Evolutionary conservation across 2,113 vertebrate species (phyloP).

Genomic region (Polyodon spathula): DNA sequence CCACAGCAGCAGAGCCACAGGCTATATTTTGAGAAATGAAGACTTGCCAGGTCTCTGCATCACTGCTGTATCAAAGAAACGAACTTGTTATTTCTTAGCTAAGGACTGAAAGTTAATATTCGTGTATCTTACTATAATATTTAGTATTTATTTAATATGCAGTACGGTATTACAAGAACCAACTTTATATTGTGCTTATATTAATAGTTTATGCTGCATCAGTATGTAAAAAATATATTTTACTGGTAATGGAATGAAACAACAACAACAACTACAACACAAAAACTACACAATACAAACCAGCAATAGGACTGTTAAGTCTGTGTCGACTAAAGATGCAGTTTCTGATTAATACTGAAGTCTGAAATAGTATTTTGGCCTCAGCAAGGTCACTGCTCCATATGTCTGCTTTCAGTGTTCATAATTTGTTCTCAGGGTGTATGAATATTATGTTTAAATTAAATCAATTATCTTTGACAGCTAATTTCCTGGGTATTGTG

Average conservation of each 20-base stretch:
- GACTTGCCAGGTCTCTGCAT: background rate
- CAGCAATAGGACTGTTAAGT: background rate
- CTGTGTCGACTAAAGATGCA: background rate
- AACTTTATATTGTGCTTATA: no score
- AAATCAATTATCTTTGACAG: constrained; percentile 51
- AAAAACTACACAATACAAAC: background rate
- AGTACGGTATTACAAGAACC: no score
- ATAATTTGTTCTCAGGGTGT: constrained; percentile 36
- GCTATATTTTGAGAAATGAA: no score
- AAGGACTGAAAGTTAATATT: no score
- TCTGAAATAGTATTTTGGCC: constrained; percentile 12
- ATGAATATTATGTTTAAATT: constrained; percentile 37
- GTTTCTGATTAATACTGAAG: background rate
- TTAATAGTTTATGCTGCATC: no score
- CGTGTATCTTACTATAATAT: no score
- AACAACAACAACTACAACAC: background rate
- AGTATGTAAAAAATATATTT: background rate
- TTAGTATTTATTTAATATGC: no score
- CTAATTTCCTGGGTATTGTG: constrained; percentile 49
- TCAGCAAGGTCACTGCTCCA: constrained; percentile 39
- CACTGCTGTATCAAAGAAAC: background rate
- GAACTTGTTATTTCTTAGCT: no score
- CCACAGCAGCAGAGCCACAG: background rate
- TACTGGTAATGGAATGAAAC: background rate
- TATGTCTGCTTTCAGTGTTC: constrained; percentile 48